Evolutionary conservation across 2,797 vertebrate genomes (phyloP).

Genomic region (Macropodus opercularis): DNA sequence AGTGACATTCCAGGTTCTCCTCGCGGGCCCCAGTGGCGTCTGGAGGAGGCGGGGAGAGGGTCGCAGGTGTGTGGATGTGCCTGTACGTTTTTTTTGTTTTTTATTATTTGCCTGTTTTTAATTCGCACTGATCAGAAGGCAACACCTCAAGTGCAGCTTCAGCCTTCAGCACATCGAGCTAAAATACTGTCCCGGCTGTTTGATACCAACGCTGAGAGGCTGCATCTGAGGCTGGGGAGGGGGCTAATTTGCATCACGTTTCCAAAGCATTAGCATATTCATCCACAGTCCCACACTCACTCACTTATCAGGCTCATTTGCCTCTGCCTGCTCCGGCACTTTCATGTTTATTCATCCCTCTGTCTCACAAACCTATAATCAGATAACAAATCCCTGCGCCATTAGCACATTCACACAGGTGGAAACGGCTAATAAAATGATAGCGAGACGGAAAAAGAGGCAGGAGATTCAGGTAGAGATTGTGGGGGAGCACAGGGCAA

Average conservation of each 20-base stretch:
- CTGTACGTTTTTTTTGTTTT: slow-evolving; percentile 3
- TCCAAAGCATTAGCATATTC: slow-evolving; percentile 57
- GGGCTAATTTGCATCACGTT: slow-evolving; percentile 62
- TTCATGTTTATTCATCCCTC: slow-evolving; percentile 68
- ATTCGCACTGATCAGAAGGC: slow-evolving; percentile 22
- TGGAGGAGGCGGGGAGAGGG: slow-evolving; percentile 17
- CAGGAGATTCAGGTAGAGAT: slow-evolving; percentile 12
- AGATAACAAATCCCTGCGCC: slow-evolving; percentile 55
- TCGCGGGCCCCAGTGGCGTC: slow-evolving; percentile 52
- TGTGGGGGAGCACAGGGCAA: background rate
- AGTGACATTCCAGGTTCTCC: slow-evolving; percentile 67
- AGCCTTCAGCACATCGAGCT: slow-evolving; percentile 11
- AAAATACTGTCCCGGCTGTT: slow-evolving; percentile 23
- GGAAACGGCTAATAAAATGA: slow-evolving; percentile 27
- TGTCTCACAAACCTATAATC: slow-evolving; percentile 57
- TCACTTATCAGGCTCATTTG: slow-evolving; percentile 61
- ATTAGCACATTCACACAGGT: slow-evolving; percentile 63
- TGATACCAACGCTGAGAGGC: background rate
- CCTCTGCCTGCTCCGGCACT: slow-evolving; percentile 53
- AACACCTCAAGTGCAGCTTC: background rate
- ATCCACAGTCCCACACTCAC: slow-evolving; percentile 21
- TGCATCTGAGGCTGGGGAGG: slow-evolving; percentile 16
- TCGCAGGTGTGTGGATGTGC: slow-evolving; percentile 17
- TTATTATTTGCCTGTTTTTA: no score
- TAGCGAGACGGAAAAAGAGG: slow-evolving; percentile 20